Conservation (phyloP, 2,797 vertebrate species). For the Pampus argenteus region DNA sequence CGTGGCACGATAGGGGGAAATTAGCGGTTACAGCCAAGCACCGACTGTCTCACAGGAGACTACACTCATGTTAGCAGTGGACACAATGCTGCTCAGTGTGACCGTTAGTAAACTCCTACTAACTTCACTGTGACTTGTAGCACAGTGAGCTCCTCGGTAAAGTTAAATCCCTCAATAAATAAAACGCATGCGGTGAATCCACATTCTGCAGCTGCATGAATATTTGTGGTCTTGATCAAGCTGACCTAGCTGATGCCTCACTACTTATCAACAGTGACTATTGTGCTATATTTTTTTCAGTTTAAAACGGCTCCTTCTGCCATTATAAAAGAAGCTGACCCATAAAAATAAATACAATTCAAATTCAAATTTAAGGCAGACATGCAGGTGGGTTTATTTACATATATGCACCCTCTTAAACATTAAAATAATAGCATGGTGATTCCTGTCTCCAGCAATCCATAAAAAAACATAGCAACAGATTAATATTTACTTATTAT, state of each 20-base stretch:
- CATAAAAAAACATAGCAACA: background rate
- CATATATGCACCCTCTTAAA: background rate
- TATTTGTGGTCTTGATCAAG: background rate
- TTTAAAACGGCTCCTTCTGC: slow-evolving; percentile 11
- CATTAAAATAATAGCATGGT: background rate
- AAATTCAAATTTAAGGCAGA: background rate
- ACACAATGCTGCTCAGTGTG: slow-evolving; percentile 31
- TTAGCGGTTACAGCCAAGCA: slow-evolving; percentile 59
- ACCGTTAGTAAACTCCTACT: slow-evolving; percentile 44
- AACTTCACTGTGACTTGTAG: background rate
- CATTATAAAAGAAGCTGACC: background rate
- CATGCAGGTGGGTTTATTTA: background rate
- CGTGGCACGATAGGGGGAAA: slow-evolving; percentile 63
- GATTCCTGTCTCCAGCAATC: background rate
- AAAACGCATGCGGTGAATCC: background rate
- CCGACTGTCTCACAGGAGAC: slow-evolving; percentile 56
- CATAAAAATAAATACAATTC: background rate
- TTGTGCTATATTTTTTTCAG: slow-evolving; percentile 4
- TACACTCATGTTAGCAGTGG: slow-evolving; percentile 43
- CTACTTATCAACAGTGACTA: slow-evolving; percentile 18
- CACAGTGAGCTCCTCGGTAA: slow-evolving; percentile 8
- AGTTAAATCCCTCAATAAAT: slow-evolving; percentile 12
- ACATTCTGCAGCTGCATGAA: background rate
- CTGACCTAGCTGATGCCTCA: slow-evolving; percentile 3
- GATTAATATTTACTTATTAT: background rate